Evolutionary conservation across 2,797 vertebrate genomes (phyloP).

Genomic region (Pseudotriccus pelzelni): DNA sequence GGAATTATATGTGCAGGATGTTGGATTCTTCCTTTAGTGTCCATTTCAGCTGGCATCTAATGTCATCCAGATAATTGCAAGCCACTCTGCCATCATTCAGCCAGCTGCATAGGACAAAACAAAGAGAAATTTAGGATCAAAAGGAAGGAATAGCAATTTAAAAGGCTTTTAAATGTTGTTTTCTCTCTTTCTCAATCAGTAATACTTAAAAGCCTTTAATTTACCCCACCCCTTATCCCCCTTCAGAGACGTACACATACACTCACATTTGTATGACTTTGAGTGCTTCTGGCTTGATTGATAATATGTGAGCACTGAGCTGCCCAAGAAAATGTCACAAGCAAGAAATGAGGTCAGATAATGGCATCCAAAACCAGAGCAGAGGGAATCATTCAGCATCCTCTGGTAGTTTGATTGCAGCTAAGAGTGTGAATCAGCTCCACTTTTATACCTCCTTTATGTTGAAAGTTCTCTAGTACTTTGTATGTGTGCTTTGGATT

Average conservation of each 20-base stretch:
- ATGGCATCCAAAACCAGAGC: slow-evolving; percentile 55
- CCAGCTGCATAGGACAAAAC: slow-evolving; percentile 77
- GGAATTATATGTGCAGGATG: slow-evolving; percentile 74
- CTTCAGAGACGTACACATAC: background rate
- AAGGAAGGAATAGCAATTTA: slow-evolving; percentile 74
- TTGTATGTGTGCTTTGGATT: slow-evolving; percentile 10
- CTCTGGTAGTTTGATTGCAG: slow-evolving; percentile 51
- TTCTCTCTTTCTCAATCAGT: slow-evolving; percentile 76
- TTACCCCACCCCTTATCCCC: slow-evolving; percentile 7
- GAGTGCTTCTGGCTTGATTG: slow-evolving; percentile 41
- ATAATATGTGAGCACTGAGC: slow-evolving; percentile 35
- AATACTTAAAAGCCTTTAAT: slow-evolving; percentile 76
- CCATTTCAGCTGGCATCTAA: slow-evolving; percentile 79
- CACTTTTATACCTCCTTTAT: slow-evolving; percentile 22
- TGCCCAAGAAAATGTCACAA: slow-evolving; percentile 63
- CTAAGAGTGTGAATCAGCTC: slow-evolving; percentile 45
- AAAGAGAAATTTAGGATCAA: slow-evolving; percentile 77
- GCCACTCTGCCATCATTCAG: slow-evolving; percentile 72
- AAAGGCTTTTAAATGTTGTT: slow-evolving; percentile 80
- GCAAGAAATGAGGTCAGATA: slow-evolving; percentile 65
- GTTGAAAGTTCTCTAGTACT: slow-evolving; percentile 27
- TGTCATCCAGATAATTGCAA: slow-evolving; percentile 77
- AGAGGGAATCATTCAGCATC: slow-evolving; percentile 54
- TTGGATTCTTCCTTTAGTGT: slow-evolving; percentile 76
- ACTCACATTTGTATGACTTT: slow-evolving; percentile 52